Evolutionary conservation across 2,113 vertebrate species (phyloP).

Genomic region (Gallinago media): DNA sequence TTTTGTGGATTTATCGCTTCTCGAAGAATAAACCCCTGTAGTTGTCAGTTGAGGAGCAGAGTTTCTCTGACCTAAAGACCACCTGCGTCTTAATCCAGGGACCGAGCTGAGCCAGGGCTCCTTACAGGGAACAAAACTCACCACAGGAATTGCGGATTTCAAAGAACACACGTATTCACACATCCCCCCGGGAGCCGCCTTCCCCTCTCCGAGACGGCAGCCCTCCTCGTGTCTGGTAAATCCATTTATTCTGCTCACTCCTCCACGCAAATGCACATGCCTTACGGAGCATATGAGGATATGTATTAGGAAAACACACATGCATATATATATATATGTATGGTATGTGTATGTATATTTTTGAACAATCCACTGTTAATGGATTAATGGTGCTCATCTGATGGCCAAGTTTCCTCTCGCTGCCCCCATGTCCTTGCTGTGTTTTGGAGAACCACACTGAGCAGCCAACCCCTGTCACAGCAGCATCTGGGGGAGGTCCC

Average conservation of each 20-base stretch:
- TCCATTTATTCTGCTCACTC: not conserved
- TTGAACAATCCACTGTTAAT: not conserved
- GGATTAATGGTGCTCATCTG: not conserved
- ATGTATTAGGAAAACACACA: not conserved
- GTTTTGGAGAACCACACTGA: not conserved
- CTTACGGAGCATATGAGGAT: not conserved
- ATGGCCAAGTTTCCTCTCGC: not conserved
- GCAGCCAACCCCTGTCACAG: not conserved
- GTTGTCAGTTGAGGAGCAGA: not conserved
- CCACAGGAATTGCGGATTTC: not conserved
- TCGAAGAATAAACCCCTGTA: constrained; percentile 12
- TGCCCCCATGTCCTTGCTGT: not conserved
- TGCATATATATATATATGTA: not conserved
- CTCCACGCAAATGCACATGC: not conserved
- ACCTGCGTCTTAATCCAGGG: constrained; percentile 24
- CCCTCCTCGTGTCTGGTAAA: not conserved
- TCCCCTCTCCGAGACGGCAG: not conserved
- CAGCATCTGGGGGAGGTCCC: not conserved
- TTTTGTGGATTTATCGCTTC: constrained; percentile 33
- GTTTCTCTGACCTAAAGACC: constrained; percentile 14
- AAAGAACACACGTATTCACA: not conserved
- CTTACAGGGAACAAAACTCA: not conserved
- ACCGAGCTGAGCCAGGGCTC: constrained; percentile 13
- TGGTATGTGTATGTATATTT: not conserved
- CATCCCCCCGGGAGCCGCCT: not conserved